Evolutionary conservation across 30 jellyfish, hydroid and myxozoan genomes (phyloP), one percentile per base, ranked within the genome.

Genomic region (Hydractinia echinata): DNA sequence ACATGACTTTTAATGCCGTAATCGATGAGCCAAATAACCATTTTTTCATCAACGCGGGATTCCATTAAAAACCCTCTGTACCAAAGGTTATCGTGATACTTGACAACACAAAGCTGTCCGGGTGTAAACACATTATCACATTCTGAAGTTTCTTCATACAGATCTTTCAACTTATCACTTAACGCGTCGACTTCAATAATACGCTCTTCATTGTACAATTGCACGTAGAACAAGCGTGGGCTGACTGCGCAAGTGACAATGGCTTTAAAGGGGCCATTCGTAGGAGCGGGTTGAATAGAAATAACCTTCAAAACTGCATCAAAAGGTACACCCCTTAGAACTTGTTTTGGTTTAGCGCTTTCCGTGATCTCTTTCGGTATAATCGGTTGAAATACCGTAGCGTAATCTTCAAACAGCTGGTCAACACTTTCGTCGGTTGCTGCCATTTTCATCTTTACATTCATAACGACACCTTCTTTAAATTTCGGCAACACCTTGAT

Each of bases 161-260:
- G 51, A 48, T n/a, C 66, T 5, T 80, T 48, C 51, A 80, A 51
- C 18, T 61, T 61, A 60, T 19, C 87, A 7, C 87, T 76, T 8
- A 69, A 56, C 50, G 81, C 97, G 74, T 49, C 87, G 16, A 80
- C 87, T 49, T 30, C 62, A 6, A 15, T 48, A 7, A 61, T 66
- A 20, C 30, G 20, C 18, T 80, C 85, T 9, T 80, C 69, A 67
- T 80, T 67, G 19, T 20, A 80, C 54, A 80, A 10, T 20, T 66
- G 87, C 3, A 30, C 83, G 64, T 80, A 80, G 48, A 80, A 80
- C 67, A 80, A 49, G 10, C 87, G 83, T 8, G 87, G 87, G 44
- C 87, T 80, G 6, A 80, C 76, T 8, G 69, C 64, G 73, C 87
- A 80, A 10, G 84, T 80, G 10, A 80, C 87, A 8, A 61, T 10